These are phyloP conservation scores for Chrysemys picta DNA, from an alignment of 2,113 vertebrate genomes.

Conservation along the genomic window DNA sequence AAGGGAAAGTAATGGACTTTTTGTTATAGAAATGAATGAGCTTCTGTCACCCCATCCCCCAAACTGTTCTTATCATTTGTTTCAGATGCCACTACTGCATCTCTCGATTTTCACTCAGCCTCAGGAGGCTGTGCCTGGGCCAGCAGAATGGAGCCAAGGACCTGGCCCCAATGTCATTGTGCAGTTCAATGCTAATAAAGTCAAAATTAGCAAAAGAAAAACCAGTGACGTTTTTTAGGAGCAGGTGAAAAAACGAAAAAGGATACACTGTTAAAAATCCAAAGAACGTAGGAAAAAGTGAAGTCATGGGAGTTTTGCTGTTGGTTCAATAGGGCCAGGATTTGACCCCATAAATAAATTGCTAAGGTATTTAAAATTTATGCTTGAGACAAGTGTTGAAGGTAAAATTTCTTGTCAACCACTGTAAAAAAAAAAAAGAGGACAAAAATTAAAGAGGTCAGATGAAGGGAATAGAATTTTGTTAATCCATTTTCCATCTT, in stretches of 20 bases:
- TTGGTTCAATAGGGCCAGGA: background rate
- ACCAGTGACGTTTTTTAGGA: accelerated
- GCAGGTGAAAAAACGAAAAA: background rate
- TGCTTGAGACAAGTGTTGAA: background rate
- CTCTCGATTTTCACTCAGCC: background rate
- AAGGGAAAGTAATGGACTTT: background rate
- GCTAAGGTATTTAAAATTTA: background rate
- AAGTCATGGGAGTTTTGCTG: background rate
- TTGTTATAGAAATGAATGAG: background rate
- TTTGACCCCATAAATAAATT: background rate
- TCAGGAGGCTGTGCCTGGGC: background rate
- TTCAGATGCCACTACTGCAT: background rate
- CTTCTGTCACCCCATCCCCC: background rate
- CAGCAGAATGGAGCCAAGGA: background rate
- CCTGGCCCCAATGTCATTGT: background rate
- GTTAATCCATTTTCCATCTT: background rate
- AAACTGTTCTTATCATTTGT: background rate
- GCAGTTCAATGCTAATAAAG: background rate
- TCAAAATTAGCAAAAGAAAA: background rate
- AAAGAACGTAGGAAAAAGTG: background rate
- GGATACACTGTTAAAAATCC: background rate
- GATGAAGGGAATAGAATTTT: background rate
- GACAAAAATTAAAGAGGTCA: background rate
- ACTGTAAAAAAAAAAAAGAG: background rate
- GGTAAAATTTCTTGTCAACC: background rate